Evolutionary conservation across 2,888 invertebrate species (phyloP).

Genomic region (Serripes groenlandicus): DNA sequence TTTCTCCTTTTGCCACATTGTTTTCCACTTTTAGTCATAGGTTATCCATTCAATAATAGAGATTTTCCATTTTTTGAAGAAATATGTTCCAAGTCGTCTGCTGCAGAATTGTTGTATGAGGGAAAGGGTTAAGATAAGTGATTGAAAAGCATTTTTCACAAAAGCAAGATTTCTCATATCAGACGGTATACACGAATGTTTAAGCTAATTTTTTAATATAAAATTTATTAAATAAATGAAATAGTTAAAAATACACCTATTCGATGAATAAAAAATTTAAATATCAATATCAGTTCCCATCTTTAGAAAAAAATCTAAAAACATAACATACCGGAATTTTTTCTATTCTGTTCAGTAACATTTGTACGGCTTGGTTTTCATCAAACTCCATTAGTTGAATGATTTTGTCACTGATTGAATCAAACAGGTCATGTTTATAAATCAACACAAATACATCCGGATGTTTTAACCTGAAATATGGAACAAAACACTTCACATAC

Average conservation of each 20-base stretch:
- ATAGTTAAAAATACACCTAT: background rate
- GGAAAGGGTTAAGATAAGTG: too few species aligned
- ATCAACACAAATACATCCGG: slow-evolving; percentile 96
- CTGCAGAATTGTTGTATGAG: too few species aligned
- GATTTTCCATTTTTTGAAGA: background rate
- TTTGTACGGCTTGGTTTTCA: slow-evolving; percentile 91
- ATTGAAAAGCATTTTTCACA: too few species aligned
- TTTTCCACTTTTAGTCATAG: too few species aligned
- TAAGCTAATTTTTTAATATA: too few species aligned
- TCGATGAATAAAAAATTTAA: too few species aligned
- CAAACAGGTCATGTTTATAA: slow-evolving; percentile 93
- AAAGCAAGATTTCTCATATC: too few species aligned
- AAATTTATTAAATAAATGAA: background rate
- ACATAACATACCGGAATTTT: slow-evolving; percentile 89
- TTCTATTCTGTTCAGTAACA: slow-evolving; percentile 91
- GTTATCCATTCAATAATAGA: background rate
- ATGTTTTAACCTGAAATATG: slow-evolving; percentile 90
- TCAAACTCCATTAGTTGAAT: slow-evolving; percentile 96
- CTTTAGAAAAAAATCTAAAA: background rate
- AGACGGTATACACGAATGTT: too few species aligned
- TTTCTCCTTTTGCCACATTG: too few species aligned
- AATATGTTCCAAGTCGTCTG: too few species aligned
- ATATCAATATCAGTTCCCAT: too few species aligned
- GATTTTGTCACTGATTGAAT: slow-evolving; percentile 94
- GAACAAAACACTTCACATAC: too few species aligned